Conservation (phyloP, 2,888 invertebrate species). For the Pyrrhosoma nymphula region DNA sequence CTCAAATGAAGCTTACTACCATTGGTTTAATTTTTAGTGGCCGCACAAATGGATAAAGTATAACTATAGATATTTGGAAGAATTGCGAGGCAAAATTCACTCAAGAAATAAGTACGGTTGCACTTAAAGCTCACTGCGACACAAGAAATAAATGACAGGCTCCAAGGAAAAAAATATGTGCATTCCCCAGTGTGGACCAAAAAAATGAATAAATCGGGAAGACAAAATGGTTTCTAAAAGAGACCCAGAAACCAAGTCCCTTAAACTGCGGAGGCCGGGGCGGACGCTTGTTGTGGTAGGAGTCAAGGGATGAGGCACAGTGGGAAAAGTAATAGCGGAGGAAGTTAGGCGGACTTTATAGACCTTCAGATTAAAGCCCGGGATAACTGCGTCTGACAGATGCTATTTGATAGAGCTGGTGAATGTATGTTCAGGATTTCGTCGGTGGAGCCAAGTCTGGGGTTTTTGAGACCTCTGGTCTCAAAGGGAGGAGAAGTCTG, state of each 20-base stretch:
- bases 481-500: background rate
- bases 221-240: background rate
- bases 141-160: too few relatives aligned
- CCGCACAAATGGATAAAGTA: too few relatives aligned
- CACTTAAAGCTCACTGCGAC: too few relatives aligned
- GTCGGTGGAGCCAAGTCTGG: background rate
- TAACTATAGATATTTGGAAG: too few relatives aligned
- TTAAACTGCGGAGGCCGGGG: background rate
- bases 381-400: conserved; percentile 47
- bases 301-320: background rate
- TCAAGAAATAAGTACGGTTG: too few relatives aligned
- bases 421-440: conserved; percentile 42
- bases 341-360: conserved; percentile 42
- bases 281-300: background rate
- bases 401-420: conserved; percentile 22
- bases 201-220: background rate
- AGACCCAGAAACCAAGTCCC: background rate
- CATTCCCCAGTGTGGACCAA: background rate
- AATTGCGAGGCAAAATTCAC: too few relatives aligned
- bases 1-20: too few relatives aligned
- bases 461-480: background rate
- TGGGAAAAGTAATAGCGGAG: conserved; percentile 33
- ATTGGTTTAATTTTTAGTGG: too few relatives aligned
- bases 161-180: too few relatives aligned
- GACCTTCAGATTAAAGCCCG: conserved; percentile 32